A percentile compares a stretch with the other conserved stretches of the same genome.
Evolutionary conservation across 2,797 vertebrate genomes (phyloP).

Genomic region (Melanotaenia boesemani): DNA sequence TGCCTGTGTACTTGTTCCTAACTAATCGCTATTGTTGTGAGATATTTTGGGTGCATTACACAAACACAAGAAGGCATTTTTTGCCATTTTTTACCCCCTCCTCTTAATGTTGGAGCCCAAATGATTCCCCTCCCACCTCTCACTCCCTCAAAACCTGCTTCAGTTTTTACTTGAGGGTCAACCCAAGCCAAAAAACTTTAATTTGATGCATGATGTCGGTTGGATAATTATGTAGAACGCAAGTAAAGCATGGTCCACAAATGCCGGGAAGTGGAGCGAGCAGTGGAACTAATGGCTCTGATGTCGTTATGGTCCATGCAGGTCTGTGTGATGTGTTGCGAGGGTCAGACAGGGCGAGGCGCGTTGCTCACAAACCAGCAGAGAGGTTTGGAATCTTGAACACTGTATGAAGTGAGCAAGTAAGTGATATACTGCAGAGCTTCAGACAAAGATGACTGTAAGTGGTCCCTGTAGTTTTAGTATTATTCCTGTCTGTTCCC

Average conservation of each 20-base stretch:
- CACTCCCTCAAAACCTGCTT: slow-evolving; percentile 7
- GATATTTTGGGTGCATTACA: slow-evolving; percentile 66
- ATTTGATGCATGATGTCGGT: slow-evolving; percentile 66
- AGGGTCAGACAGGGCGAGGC: slow-evolving; percentile 44
- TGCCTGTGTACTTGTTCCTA: slow-evolving; percentile 65
- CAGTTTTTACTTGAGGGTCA: slow-evolving; percentile 41
- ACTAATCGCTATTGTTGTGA: slow-evolving; percentile 68
- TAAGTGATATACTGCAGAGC: slow-evolving; percentile 54
- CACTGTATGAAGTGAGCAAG: slow-evolving; percentile 33
- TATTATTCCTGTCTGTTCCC: slow-evolving; percentile 70
- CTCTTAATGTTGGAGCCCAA: background rate
- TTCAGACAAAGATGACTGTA: slow-evolving; percentile 50
- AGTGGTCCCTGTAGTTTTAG: slow-evolving; percentile 61
- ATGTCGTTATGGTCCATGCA: slow-evolving; percentile 55
- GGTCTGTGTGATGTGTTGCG: slow-evolving; percentile 28
- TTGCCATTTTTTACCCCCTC: slow-evolving; percentile 12
- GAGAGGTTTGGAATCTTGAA: slow-evolving; percentile 35
- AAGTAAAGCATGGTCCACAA: slow-evolving; percentile 19
- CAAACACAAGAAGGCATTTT: slow-evolving; percentile 65
- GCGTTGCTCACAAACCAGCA: slow-evolving; percentile 29
- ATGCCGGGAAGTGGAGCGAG: slow-evolving; percentile 33
- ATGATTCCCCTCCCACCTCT: background rate
- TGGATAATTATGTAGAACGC: slow-evolving; percentile 66
- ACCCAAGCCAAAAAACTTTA: slow-evolving; percentile 67
- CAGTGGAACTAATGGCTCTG: slow-evolving; percentile 59